phyloP scores from a whole-genome alignment of 2,797 vertebrate species.

The Nannoperca obscura region DNA sequence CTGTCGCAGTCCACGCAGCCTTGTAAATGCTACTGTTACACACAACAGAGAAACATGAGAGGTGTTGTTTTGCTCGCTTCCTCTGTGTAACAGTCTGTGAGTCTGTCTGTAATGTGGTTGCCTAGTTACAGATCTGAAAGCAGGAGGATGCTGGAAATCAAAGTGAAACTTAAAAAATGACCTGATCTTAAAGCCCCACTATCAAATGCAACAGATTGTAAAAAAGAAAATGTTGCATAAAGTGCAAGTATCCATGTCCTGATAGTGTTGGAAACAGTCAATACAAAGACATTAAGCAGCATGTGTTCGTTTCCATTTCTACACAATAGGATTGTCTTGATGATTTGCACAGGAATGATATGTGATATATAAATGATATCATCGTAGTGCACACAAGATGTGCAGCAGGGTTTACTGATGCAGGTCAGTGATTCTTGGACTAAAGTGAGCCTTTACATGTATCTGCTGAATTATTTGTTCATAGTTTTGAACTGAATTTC shows the following conservation, averaged over 20 bases:
- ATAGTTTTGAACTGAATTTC: not conserved
- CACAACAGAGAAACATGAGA: not conserved
- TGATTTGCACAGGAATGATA: not conserved
- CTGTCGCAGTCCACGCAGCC: constrained; percentile 1
- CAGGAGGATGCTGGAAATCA: constrained; percentile 34
- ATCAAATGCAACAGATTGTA: constrained; percentile 19
- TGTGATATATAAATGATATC: not conserved
- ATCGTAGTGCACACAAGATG: not conserved
- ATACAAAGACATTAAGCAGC: not conserved
- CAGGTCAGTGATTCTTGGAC: not conserved
- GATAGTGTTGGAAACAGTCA: not conserved
- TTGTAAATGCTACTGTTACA: not conserved
- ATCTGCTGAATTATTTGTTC: not conserved
- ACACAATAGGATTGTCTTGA: not conserved
- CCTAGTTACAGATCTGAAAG: constrained; percentile 51
- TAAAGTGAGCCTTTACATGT: too few species aligned
- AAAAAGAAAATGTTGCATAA: not conserved
- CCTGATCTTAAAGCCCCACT: not conserved
- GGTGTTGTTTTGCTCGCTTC: not conserved
- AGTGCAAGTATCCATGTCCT: not conserved
- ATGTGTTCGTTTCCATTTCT: not conserved
- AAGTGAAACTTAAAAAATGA: constrained; percentile 37
- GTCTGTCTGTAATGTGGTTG: constrained; percentile 30
- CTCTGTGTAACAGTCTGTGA: not conserved
- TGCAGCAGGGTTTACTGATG: constrained; percentile 1